Base-by-base conservation (phyloP, 1,140 invertebrate species). In the Diabrotica virgifera region DNA sequence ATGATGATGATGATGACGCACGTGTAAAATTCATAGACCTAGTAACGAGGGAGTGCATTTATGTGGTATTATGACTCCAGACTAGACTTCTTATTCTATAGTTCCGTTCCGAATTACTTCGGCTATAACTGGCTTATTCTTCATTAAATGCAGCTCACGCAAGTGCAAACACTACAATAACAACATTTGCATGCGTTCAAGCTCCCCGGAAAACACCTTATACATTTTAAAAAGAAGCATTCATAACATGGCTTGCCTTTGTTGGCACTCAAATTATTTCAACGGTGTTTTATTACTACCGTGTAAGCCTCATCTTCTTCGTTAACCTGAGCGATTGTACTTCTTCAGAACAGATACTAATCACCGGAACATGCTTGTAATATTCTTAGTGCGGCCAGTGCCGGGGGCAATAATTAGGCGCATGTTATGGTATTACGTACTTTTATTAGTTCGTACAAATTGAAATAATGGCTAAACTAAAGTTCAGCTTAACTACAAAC, bases 321-420 rank as follows among this genome's bases (percentile, higher is more conserved):
- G 7, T 38, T n/a, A 11, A 35, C 14, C 51, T 52, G 62, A 55
- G 10, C 38, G 62, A 63, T 63, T 57, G 62, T 13, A 52, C 14
- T 63, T 63, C 62, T 58, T 57, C 54, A 13, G 62, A 63, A 63
- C 14, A 10, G 62, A 63, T 63, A 50, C 13, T 63, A 52, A 63
- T 63, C 62, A 52, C 55, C 62, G 62, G 62, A 52, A 63, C 55
- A 57, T 50, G 54, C 14, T 50, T 11, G 8, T 50, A 40, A n/a
- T 50, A 40, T 63, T 63, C 62, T 63, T 50, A n/a, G 62, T 63
- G 53, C 5, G 35, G 5, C 14, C 50, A 53, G 50, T 36, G 52
- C 13, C 60, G 46, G 36, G 12, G 10, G 8, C 5, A 36, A 58
- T 24, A 24, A 24, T 24, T 24, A 24, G 4, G 24, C 1, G 24